Conservation (phyloP, 2,888 invertebrate species). For the Chrysodeixis includens region DNA sequence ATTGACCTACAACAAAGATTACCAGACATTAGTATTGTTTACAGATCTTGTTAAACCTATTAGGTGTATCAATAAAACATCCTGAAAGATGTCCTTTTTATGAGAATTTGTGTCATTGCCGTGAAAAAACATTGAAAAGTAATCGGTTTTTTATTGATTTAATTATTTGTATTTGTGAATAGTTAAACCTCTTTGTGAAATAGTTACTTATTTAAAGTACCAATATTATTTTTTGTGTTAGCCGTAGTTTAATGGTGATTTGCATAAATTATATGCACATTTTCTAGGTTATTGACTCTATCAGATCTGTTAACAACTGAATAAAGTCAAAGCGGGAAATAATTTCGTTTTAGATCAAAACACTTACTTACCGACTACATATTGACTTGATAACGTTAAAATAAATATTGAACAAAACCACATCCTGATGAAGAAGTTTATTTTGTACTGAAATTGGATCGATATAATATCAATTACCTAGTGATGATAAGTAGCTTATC, state of each 20-base stretch:
- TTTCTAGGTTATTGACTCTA: too few species aligned
- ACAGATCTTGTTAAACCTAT: slow-evolving; percentile 21
- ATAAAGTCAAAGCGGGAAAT: background rate
- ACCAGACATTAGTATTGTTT: slow-evolving; percentile 17
- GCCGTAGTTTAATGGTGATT: too few species aligned
- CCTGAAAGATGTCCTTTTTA: slow-evolving; percentile 6
- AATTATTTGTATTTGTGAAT: too few species aligned
- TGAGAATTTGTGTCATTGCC: slow-evolving; percentile 23
- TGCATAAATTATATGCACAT: too few species aligned
- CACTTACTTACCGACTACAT: slow-evolving; percentile 56
- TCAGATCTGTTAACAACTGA: background rate
- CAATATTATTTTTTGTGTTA: too few species aligned
- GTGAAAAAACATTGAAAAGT: slow-evolving; percentile 8
- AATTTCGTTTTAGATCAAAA: background rate
- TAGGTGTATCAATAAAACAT: slow-evolving; percentile 9
- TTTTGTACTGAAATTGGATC: slow-evolving; percentile 43
- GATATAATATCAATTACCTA: slow-evolving; percentile 40
- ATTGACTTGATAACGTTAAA: slow-evolving; percentile 51
- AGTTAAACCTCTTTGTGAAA: too few species aligned
- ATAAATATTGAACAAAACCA: slow-evolving; percentile 56
- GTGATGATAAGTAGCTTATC: slow-evolving; percentile 53
- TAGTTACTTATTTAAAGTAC: too few species aligned
- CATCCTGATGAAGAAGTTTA: slow-evolving; percentile 48
- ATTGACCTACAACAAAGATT: slow-evolving; percentile 70
- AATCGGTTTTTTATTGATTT: too few species aligned